phyloP scores from a whole-genome alignment of 2,113 vertebrate genomes.

The Pyxicephalus adspersus region DNA sequence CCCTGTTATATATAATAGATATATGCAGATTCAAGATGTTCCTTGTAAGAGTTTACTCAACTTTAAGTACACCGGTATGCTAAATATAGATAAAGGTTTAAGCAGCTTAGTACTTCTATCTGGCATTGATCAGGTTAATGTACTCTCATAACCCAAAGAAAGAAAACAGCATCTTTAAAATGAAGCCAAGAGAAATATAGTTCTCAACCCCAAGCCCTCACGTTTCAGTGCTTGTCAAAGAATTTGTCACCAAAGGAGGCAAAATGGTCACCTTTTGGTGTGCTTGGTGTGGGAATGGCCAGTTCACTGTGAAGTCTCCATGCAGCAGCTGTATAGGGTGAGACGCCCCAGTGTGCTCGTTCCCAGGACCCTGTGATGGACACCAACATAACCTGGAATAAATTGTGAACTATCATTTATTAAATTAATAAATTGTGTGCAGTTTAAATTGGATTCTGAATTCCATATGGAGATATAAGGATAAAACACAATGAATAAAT shows the following conservation, averaged over 20 bases:
- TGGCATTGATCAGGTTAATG: background rate
- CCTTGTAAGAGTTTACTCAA: too few species aligned
- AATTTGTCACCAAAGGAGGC: conserved; percentile 52
- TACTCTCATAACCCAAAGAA: background rate
- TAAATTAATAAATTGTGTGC: background rate
- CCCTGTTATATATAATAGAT: too few species aligned
- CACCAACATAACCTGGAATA: background rate
- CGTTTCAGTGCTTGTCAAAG: conserved; percentile 21
- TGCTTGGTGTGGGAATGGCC: conserved; percentile 39
- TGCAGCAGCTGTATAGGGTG: conserved; percentile 43
- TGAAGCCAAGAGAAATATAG: too few species aligned
- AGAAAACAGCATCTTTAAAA: background rate
- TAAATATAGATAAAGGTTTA: too few species aligned
- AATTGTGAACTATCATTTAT: background rate
- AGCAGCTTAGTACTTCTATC: too few species aligned
- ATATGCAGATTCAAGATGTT: too few species aligned
- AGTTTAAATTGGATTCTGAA: too few species aligned
- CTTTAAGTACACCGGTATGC: too few species aligned
- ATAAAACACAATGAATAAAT: too few species aligned
- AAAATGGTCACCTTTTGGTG: conserved; percentile 52
- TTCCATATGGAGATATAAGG: too few species aligned
- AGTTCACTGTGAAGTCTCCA: conserved; percentile 23
- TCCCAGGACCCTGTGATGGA: conserved; percentile 30
- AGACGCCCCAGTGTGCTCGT: background rate
- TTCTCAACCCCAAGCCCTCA: background rate